Base-by-base conservation (phyloP, 1,140 invertebrate species). In the Atta cephalotes region DNA sequence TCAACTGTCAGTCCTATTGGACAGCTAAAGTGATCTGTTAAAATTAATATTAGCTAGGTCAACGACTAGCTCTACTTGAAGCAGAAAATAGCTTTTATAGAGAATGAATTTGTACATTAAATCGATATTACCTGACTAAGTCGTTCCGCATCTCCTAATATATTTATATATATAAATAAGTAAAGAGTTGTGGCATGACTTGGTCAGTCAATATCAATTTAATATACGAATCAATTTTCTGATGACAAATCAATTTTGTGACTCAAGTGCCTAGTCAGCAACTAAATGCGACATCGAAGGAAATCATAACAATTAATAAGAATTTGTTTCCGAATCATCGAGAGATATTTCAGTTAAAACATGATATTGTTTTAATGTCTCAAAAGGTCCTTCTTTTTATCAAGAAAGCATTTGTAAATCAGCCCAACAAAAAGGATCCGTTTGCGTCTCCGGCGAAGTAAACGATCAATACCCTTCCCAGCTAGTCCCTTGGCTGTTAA, bases 401-500 rank as follows among this genome's bases (percentile, higher is more conserved):
- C n/a, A 14, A 18, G 21, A 28, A 14, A 63, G 21, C 9, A 25
- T 62, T 45, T 39, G 39, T 1, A 31, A 3, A 60, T 18, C 35
- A 10, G 14, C 14, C 21, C 18, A 10, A 79, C 28, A 68, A 35
- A 35, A 16, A 58, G 31, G n/a, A 62, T 60, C 18, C 6, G 12
- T 7, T n/a, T 2, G 51, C 49, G 25, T 56, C 68, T 51, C 58
- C 28, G 49, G 70, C 35, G 35, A n/a, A n/a, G 82, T 49, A 53
- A 80, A 72, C 87, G 87, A 89, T 89, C 88, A 87, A 89, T 89
- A 89, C 76, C 84, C 63, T 56, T 65, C 39, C 5, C 66, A 56
- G 53, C 28, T 68, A 62, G 71, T 35, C 80, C 84, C 86, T 89
- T 72, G 84, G 70, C 66, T 62, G 81, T 88, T 80, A 77, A 70